Conservation (phyloP, 2,113 vertebrate genomes). For the Scalopus aquaticus region DNA sequence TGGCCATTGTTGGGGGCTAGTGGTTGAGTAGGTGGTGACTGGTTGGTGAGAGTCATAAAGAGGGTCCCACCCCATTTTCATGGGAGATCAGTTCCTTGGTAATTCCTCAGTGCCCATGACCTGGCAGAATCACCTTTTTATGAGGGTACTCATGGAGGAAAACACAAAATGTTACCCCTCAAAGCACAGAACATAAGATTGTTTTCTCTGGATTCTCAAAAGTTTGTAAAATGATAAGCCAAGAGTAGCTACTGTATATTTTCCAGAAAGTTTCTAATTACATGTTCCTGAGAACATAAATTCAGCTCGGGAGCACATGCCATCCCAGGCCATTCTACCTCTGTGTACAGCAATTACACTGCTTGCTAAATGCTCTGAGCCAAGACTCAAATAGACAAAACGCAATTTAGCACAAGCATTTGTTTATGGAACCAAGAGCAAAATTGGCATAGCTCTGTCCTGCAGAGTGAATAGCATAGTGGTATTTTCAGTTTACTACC, state of each 20-base stretch:
- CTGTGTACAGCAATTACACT: neutral
- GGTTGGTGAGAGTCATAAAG: neutral
- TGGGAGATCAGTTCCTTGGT: neutral
- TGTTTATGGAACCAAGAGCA: neutral
- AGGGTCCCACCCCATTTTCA: neutral
- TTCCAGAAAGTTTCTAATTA: constrained; percentile 46
- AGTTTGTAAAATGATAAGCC: constrained; percentile 29
- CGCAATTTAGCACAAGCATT: neutral
- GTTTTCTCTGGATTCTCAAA: constrained; percentile 3
- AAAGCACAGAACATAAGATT: neutral
- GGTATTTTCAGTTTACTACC: constrained; percentile 8
- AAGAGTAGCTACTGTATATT: neutral
- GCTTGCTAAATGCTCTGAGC: constrained; percentile 5
- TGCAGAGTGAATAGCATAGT: neutral
- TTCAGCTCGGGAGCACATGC: neutral
- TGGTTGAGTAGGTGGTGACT: neutral
- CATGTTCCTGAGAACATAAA: neutral
- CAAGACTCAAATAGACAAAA: neutral
- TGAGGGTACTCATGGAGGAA: neutral
- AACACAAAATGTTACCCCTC: neutral
- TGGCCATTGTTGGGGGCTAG: neutral
- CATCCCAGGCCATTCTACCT: neutral
- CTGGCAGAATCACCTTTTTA: neutral
- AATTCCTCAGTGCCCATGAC: neutral
- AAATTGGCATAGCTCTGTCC: neutral